A percentile compares a stretch with the other conserved stretches of the same genome.
Evolutionary conservation across 2,797 vertebrate genomes (phyloP).

Genomic region (Gymnopithys bicolor): DNA sequence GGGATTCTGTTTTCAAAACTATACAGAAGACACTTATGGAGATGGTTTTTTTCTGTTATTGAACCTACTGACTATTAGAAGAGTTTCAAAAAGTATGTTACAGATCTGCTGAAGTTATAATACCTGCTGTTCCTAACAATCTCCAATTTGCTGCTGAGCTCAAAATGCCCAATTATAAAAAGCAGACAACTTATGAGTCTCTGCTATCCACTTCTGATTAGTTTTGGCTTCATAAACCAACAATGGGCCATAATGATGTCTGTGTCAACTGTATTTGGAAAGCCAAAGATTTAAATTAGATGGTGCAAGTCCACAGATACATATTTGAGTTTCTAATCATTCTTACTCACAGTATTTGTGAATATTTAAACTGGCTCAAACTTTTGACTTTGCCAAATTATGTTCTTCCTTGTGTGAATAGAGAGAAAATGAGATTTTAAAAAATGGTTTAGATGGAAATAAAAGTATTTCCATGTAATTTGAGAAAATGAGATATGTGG

Average conservation of each 20-base stretch:
- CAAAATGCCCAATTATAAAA: constrained; percentile 12
- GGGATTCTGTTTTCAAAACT: neutral
- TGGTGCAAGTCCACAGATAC: constrained; percentile 21
- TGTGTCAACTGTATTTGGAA: neutral
- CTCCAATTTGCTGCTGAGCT: neutral
- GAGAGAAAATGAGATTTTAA: neutral
- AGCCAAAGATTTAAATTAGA: constrained; percentile 33
- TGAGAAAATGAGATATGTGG: neutral
- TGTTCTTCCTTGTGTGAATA: neutral
- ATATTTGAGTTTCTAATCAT: constrained; percentile 35
- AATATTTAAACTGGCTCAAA: neutral
- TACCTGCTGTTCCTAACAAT: neutral
- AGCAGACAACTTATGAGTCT: neutral
- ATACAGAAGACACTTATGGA: neutral
- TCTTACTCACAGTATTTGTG: constrained; percentile 31
- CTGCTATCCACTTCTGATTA: constrained; percentile 1
- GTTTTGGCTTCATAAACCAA: constrained; percentile 43
- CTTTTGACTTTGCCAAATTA: neutral
- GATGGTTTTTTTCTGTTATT: neutral
- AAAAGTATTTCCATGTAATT: neutral
- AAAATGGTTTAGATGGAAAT: neutral
- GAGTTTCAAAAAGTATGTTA: neutral
- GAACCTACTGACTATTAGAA: neutral
- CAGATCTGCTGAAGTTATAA: constrained; percentile 2
- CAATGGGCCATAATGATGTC: neutral